Base-by-base conservation (phyloP, 2,888 invertebrate genomes). In the Metellina segmentata region DNA sequence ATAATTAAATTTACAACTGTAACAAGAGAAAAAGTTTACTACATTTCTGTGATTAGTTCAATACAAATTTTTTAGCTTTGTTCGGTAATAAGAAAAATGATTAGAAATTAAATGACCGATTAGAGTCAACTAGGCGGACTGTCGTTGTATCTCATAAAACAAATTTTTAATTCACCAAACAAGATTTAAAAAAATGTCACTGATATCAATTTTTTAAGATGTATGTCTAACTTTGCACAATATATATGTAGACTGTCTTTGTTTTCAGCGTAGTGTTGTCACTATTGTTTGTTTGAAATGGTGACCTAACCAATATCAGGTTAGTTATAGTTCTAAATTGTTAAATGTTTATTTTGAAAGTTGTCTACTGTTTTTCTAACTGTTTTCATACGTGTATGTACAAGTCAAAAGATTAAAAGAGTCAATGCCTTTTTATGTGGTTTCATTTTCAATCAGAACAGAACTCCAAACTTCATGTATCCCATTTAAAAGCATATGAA, bases 351-450 rank as follows among this genome's bases (percentile, higher is more conserved):
- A 34, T 75, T 85, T 85, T 75, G 49, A 75, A 69, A 13, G 49
- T 49, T 82, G 53, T 81, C 51, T 61, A 61, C 74, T 85, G 85
- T 85, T 85, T 86, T 87, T 87, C 87, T 87, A 79, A 87, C 87
- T 87, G 87, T 81, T 87, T 87, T 87, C 87, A 87, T 87, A 83
- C 20, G 51, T 83, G 16, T 83, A 69, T 72, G 87, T 87, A 87
- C 20, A 81, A 52, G 72, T 87, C 70, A 48, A 87, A 51, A 34
- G 81, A 72, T 72, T 34, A 34, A 34, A 87, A 87, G 78, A 79
- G 51, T 85, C 85, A 85, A 52, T 77, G 75, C 85, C 34, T 85
- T 75, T 74, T n/a, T 16, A n/a, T 11, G 19, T 51, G n/a, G 16
- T n/a, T 49, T 82, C 8, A 19, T 79, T 75, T 9, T 1, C 20